Evolutionary conservation across 2,113 vertebrate species (phyloP), one percentile per base, ranked within the genome.

Genomic region (Trematomus loennbergii): DNA sequence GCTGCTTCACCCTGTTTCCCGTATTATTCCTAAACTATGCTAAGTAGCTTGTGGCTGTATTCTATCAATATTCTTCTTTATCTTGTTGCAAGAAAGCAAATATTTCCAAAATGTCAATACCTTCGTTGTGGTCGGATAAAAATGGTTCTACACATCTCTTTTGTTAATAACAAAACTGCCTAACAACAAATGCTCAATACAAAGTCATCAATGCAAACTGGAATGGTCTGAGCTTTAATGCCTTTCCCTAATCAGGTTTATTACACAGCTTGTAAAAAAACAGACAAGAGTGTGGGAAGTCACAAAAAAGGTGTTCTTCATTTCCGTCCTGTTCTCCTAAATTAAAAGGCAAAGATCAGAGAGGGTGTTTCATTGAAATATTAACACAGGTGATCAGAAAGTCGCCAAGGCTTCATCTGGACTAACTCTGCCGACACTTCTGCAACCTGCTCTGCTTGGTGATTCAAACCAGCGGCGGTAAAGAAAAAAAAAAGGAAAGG

Each of bases 301-400:
- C 79, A 70, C 33, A 83, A 85, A 90, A 91, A 88, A 90, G 81
- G 89, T 93, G 87, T 91, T 87, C 82, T 85, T 87, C 83, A 61
- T 91, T 91, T 91, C 86, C 83, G 69, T 12, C 71, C 75, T 55
- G 76, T 48, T 72, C 67, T 64, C 72, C 59, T 65, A 89, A 88
- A 87, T 92, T 15, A 91, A 86, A 80, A 15, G 7, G 79, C 70
- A 78, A 81, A 92, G 87, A 91, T 91, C 92, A 91, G 88, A 93
- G 87, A 84, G 29, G 74, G 83, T 78, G 88, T 88, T 90, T 73
- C 85, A 79, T 52, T 87, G 87, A 92, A 89, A 90, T 87, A 87
- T 92, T 83, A 88, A 78, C 84, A 67, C 85, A 89, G 78, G 86
- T 91, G 87, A 91, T 89, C 82, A 67, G 86, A 84, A 78, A 69